phyloP scores from a whole-genome alignment of 1,140 invertebrate species.

The Stegodyphus dumicola region DNA sequence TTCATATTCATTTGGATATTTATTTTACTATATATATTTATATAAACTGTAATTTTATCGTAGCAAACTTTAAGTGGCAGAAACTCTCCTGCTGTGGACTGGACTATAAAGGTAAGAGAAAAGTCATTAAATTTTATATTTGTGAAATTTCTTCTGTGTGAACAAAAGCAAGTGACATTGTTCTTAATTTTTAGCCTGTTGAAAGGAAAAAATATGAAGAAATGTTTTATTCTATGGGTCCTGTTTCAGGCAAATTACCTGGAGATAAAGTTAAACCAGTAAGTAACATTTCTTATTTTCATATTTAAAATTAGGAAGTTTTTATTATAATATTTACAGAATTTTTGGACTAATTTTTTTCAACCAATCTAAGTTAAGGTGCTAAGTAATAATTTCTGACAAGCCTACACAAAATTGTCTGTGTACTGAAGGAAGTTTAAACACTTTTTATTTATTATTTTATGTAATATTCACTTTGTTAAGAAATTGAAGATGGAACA shows the following conservation, averaged over 20 bases:
- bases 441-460: no score
- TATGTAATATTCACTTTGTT: no score
- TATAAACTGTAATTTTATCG: constrained; percentile 10
- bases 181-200: constrained; percentile 23
- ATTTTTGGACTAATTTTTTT: no score
- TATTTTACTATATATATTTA: not conserved
- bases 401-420: no score
- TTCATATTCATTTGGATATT: no score
- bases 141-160: not conserved
- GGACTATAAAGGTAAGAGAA: constrained; percentile 54
- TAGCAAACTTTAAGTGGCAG: constrained; percentile 43
- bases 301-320: no score
- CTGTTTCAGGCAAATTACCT: constrained; percentile 93
- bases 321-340: no score
- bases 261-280: constrained; percentile 78
- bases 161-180: not conserved
- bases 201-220: constrained; percentile 77
- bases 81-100: constrained; percentile 59
- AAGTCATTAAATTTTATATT: not conserved
- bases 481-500: no score
- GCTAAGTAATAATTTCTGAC: no score
- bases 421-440: no score
- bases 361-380: no score
- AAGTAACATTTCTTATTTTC: not conserved
- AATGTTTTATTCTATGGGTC: constrained; percentile 85